Conservation (phyloP, 2,888 invertebrate genomes). For the Steinernema hermaphroditum region DNA sequence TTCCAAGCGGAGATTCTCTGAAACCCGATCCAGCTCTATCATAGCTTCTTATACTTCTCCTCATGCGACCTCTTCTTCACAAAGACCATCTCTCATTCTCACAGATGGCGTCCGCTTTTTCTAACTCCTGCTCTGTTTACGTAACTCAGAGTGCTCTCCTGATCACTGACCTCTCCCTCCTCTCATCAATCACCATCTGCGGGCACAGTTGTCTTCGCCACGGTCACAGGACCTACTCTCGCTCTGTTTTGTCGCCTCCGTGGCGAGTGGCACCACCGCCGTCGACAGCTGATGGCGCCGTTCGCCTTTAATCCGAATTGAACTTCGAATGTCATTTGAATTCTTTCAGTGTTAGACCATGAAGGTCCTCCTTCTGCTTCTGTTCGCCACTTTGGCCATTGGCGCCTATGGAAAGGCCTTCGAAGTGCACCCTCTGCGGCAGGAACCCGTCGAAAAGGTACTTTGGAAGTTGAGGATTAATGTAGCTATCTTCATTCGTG, state of each 20-base stretch:
- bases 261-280: constrained; percentile 24
- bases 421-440: not conserved
- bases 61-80: no score
- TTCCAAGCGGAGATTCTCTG: no score
- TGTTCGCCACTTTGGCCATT: not conserved
- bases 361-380: not conserved
- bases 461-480: not conserved
- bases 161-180: constrained; percentile 22
- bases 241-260: not conserved
- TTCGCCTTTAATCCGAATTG: not conserved
- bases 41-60: no score
- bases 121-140: constrained; percentile 9
- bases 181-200: constrained; percentile 20
- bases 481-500: no score
- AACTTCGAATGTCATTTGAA: not conserved
- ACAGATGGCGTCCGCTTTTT: constrained; percentile 6
- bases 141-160: not conserved
- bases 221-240: not conserved
- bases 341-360: constrained; percentile 4
- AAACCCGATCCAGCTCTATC: no score
- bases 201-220: constrained; percentile 11
- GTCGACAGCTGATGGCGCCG: constrained; percentile 10
- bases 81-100: no score
- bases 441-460: not conserved
- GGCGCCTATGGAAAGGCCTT: not conserved